Base-by-base conservation (phyloP, 2,797 vertebrate species). In the Hemitrygon akajei region DNA sequence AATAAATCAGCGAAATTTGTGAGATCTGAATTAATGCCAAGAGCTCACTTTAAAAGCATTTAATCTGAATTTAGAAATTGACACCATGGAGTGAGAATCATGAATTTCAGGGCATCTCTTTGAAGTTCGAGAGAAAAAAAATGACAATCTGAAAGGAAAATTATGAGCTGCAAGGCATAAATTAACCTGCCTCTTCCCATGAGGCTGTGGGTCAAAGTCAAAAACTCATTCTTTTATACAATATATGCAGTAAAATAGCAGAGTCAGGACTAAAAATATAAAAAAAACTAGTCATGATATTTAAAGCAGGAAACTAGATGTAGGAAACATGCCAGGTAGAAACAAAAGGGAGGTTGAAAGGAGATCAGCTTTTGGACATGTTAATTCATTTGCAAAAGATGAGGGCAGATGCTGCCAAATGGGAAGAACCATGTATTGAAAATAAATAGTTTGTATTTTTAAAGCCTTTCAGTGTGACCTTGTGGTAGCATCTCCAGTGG, bases 171-270 rank as follows among this genome's bases (percentile, higher is more conserved):
- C n/a, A 69, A 69, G 86, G 86, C 86, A 69, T 69, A 69, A 69
- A 89, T 89, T 89, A 89, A 89, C 86, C 86, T 89, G 86, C 63
- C 60, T 89, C 63, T 37, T 89, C 63, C 86, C 86, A 69, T 69
- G 86, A 69, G 86, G 60, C 18, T 69, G 60, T 89, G 86, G 86
- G 86, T 89, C 86, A 89, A 37, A 89, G 86, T 69, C 86, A 22
- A 89, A 37, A 89, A 37, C 86, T 79, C 77, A 89, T 69, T 69
- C 86, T 69, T 89, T 89, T 37, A 69, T 34, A 37, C n/a, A 86
- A 86, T n/a, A 14, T 60, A 69, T 37, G 63, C 16, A 22, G 63
- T 37, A 89, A 89, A 69, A 89, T 37, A 69, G n/a, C 86, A 89
- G 58, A 86, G 58, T 60, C 84, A 34, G 84, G 16, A n/a, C 84